Base-by-base conservation (phyloP, 1,140 invertebrate genomes). In the Pseudomyrmex flavicornis region DNA sequence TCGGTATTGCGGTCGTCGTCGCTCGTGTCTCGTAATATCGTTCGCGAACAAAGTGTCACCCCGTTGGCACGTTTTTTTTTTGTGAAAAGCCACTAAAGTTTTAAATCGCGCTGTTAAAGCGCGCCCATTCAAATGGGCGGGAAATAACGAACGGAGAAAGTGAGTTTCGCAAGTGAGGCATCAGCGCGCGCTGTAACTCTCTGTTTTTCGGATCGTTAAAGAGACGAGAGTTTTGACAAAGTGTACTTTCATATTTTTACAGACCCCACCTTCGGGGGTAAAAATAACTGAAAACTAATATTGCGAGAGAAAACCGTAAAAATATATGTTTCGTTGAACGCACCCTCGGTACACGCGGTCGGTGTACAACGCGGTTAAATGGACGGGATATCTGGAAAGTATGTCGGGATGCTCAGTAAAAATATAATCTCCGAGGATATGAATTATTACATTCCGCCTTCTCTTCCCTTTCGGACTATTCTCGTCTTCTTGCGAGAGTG, bases 381-480 rank as follows among this genome's bases (percentile, higher is more conserved):
- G 56, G 5, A 2, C 56, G 15, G 44, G 13, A n/a, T 48, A 52
- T 15, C 46, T 66, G 48, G 7, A 76, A 26, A 76, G 10, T 66
- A 35, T 66, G 50, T 76, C 66, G 22, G 15, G 12, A 50, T 66
- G 4, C 2, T 20, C n/a, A 0, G 48, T 44, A 26, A 76, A 54
- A 66, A 56, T 26, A 3, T 76, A 76, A 76, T 76, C 22, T 62
- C 12, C 26, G 48, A 44, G 48, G 48, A 54, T 48, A 8, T 65
- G 74, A 76, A 54, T 66, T 76, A 74, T 74, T 74, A 66, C 12
- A 44, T 7, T 44, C 48, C 0, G 12, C 26, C 66, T 35, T 35
- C 35, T 35, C 35, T 35, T 35, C 5, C 4, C 35, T 12, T 65
- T 52, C 22, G 73, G 17, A 8, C 20, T 5, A 12, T 9, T 44